Evolutionary conservation across 2,888 invertebrate species (phyloP).

Genomic region (Lasius fuliginosus): DNA sequence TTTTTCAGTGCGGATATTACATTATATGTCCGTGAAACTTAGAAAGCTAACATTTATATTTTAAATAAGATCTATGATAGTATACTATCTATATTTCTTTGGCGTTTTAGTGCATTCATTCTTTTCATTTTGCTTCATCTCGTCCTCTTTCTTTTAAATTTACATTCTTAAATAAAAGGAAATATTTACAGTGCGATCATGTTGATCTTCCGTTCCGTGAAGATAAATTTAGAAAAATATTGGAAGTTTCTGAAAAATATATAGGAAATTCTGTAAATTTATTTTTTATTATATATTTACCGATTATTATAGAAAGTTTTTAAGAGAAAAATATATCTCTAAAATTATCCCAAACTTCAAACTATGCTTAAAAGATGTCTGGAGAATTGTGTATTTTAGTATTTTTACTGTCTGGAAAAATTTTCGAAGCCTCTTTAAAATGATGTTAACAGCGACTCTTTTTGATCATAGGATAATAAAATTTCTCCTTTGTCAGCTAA

Average conservation of each 20-base stretch:
- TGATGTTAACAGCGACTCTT: background rate
- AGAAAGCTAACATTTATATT: conserved; percentile 27
- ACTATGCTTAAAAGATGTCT: background rate
- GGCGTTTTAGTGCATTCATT: background rate
- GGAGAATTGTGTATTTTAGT: background rate
- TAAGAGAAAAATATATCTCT: background rate
- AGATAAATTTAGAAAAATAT: conserved; percentile 31
- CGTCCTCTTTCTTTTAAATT: background rate
- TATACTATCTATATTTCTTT: background rate
- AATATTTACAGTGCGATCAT: conserved; percentile 14
- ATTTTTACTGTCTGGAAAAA: background rate
- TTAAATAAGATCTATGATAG: conserved; percentile 9
- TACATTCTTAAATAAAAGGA: background rate
- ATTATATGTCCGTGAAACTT: background rate
- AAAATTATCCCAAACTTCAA: background rate
- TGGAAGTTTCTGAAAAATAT: conserved; percentile 10
- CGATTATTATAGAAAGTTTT: background rate
- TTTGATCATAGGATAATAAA: background rate
- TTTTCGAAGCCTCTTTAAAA: background rate
- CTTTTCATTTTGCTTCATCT: conserved; percentile 10
- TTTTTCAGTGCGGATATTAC: conserved; percentile 31
- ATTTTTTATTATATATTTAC: background rate
- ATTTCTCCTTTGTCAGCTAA: background rate
- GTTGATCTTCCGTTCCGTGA: background rate
- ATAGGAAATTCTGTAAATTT: conserved; percentile 5